Percentiles rank a stretch among this genome's conserved stretches.
Conservation (phyloP, 2,888 invertebrate genomes). For the Chrysolina americana region DNA sequence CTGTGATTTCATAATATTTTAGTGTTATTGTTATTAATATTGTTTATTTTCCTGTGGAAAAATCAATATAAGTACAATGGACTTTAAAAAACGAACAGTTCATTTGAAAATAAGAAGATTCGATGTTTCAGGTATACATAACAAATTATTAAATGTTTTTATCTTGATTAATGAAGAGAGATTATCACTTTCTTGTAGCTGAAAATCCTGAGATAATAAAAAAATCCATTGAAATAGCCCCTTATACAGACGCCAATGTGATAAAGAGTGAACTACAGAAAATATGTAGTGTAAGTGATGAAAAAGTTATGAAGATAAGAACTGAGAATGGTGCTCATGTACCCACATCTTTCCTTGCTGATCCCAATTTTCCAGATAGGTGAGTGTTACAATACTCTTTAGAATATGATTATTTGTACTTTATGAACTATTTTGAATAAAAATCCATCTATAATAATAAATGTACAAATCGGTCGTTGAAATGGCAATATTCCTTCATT, state of each 20-base stretch:
- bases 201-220: slow-evolving; percentile 58
- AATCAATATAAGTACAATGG: slow-evolving; percentile 35
- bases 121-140: slow-evolving; percentile 56
- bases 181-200: slow-evolving; percentile 50
- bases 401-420: too few species aligned
- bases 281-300: slow-evolving; percentile 62
- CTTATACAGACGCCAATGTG: slow-evolving; percentile 58
- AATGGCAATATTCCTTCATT: too few species aligned
- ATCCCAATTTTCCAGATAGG: slow-evolving; percentile 51
- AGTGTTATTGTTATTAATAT: too few species aligned
- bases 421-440: too few species aligned
- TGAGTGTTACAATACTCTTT: not conserved
- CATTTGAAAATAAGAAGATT: slow-evolving; percentile 61
- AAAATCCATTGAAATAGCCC: slow-evolving; percentile 60
- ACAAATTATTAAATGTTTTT: not conserved
- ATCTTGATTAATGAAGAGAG: not conserved
- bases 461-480: too few species aligned
- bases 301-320: slow-evolving; percentile 70
- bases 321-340: slow-evolving; percentile 68
- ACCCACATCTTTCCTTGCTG: slow-evolving; percentile 68
- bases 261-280: slow-evolving; percentile 62
- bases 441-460: too few species aligned
- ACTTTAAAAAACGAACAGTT: slow-evolving; percentile 52
- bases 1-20: too few species aligned
- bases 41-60: not conserved